These are phyloP conservation scores for Dusona sp. DNA, from an alignment of 2,888 invertebrate genomes.

Conservation along the genomic window DNA sequence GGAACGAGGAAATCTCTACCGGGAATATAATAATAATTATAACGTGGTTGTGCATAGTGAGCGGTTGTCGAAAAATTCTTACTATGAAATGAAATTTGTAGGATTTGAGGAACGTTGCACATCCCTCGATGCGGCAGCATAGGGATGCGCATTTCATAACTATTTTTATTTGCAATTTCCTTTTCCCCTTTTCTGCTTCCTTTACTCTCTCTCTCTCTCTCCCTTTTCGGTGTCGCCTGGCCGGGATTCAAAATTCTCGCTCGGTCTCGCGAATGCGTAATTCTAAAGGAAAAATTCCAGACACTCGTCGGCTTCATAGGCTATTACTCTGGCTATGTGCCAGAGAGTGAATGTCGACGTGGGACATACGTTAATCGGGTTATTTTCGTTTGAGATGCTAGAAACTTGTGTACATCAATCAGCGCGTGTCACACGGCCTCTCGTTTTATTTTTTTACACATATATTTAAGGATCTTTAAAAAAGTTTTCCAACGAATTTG, in stretches of 20 bases:
- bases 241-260: conserved; percentile 59
- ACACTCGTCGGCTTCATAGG: conserved; percentile 44
- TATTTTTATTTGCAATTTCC: conserved; percentile 16
- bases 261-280: conserved; percentile 59
- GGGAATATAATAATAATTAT: not conserved
- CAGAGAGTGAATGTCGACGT: conserved; percentile 62
- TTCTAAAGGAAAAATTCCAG: conserved; percentile 64
- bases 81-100: not conserved
- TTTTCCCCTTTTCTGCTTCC: conserved; percentile 6
- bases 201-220: conserved; percentile 26
- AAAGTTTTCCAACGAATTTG: not conserved
- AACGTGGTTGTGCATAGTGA: not conserved
- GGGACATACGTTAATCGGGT: conserved; percentile 62
- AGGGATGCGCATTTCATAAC: not conserved
- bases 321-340: conserved; percentile 56
- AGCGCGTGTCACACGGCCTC: not conserved
- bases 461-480: not conserved
- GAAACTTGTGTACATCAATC: conserved; percentile 20
- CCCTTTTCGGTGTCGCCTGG: conserved; percentile 49
- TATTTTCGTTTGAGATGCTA: conserved; percentile 66
- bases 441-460: not conserved
- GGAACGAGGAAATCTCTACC: not conserved
- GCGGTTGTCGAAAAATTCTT: not conserved
- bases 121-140: not conserved
- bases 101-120: not conserved